Percentiles rank a stretch among this genome's conserved stretches.
Evolutionary conservation across 2,888 invertebrate genomes (phyloP).

Genomic region (Calliopum simillimum): DNA sequence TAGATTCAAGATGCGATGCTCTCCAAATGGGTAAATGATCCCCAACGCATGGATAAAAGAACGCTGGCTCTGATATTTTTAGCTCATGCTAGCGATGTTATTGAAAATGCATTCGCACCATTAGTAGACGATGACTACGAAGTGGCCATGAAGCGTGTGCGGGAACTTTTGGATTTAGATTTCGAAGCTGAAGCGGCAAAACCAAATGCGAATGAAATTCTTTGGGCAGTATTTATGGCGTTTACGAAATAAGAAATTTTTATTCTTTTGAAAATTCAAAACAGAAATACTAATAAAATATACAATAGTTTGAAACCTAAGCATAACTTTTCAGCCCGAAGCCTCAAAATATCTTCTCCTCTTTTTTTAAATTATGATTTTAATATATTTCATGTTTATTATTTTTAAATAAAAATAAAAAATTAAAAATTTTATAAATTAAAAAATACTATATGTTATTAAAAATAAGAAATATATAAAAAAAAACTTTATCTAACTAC

Average conservation of each 20-base stretch:
- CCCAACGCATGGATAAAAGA: conserved; percentile 96
- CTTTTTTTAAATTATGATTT: conserved; percentile 38
- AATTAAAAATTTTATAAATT: conserved; percentile 40
- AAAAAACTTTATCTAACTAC: conserved; percentile 14
- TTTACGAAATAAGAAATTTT: conserved; percentile 87
- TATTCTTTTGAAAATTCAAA: conserved; percentile 1
- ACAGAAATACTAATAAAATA: neutral
- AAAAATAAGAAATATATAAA: conserved; percentile 25
- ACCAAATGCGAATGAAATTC: conserved; percentile 89
- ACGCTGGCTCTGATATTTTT: conserved; percentile 93
- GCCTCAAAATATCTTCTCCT: conserved; percentile 7
- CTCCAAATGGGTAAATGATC: conserved; percentile 96
- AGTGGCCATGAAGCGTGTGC: conserved; percentile 96
- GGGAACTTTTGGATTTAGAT: conserved; percentile 95
- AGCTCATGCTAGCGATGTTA: conserved; percentile 97
- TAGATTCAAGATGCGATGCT: conserved; percentile 98
- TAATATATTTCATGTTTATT: conserved; percentile 39
- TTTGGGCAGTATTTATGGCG: conserved; percentile 99
- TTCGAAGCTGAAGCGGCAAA: conserved; percentile 96
- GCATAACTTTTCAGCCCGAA: conserved; percentile 16
- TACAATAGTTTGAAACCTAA: conserved; percentile 12
- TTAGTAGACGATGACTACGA: conserved; percentile 98
- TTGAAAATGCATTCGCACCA: conserved; percentile 99
- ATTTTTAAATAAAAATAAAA: conserved; percentile 37
- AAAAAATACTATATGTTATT: conserved; percentile 19